phyloP scores from a whole-genome alignment of 2,113 vertebrate genomes.

The Vulpes lagopus region DNA sequence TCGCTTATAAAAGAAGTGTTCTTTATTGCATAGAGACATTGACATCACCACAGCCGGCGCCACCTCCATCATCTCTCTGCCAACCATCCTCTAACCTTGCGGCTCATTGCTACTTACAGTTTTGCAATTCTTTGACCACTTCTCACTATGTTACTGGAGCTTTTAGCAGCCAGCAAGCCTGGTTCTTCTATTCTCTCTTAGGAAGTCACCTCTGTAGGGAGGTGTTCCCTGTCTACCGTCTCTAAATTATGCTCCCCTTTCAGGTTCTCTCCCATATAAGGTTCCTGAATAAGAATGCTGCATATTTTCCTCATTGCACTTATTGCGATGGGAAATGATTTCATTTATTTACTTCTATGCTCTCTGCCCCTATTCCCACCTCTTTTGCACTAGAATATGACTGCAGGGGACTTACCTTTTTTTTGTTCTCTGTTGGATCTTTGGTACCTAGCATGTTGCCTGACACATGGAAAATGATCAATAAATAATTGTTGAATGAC shows the following conservation, averaged over 20 bases:
- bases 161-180: background rate
- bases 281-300: background rate
- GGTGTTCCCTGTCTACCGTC: background rate
- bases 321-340: background rate
- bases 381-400: background rate
- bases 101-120: background rate
- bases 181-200: background rate
- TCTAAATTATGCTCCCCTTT: background rate
- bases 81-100: background rate
- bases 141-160: background rate
- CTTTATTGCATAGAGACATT: background rate
- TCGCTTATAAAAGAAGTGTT: background rate
- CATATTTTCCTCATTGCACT: background rate
- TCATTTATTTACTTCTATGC: background rate
- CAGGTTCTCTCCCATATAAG: background rate
- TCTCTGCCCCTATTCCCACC: background rate
- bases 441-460: background rate
- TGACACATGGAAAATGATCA: background rate
- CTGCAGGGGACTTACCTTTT: background rate
- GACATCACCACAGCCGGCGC: too few relatives aligned
- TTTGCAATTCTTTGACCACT: background rate
- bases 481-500: background rate
- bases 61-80: background rate
- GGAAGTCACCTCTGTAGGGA: background rate
- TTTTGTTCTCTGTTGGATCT: background rate